Percentiles rank a stretch among this genome's conserved stretches.
These are phyloP conservation scores for Mastacembelus armatus DNA, from an alignment of 2,797 vertebrate species.

Conservation along the genomic window DNA sequence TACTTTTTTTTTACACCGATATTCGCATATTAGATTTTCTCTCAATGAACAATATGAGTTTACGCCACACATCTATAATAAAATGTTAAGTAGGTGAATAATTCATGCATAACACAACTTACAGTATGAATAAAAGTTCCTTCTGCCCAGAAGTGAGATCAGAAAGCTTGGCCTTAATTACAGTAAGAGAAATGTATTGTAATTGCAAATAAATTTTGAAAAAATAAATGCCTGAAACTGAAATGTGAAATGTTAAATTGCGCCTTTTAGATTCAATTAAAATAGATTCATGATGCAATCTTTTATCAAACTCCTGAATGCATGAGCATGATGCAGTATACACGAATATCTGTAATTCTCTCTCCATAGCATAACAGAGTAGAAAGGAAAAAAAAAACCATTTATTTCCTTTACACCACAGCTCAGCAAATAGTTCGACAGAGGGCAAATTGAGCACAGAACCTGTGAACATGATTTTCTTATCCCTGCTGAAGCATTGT, in stretches of 20 bases:
- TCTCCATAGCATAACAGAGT: conserved; percentile 5
- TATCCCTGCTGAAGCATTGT: conserved; percentile 46
- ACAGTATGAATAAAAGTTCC: conserved; percentile 3
- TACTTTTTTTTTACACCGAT: neutral
- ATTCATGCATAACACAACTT: conserved; percentile 10
- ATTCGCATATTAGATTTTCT: conserved; percentile 76
- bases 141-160: neutral
- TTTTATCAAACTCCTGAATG: conserved; percentile 32
- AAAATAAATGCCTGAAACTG: neutral
- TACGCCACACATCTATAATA: neutral
- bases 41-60: neutral
- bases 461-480: conserved; percentile 42
- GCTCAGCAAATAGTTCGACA: conserved; percentile 36
- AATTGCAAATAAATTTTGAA: conserved; percentile 8
- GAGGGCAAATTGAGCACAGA: conserved; percentile 27
- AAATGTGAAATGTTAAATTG: conserved; percentile 13
- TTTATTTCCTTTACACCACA: conserved; percentile 11
- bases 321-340: conserved; percentile 12
- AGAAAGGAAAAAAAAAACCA: neutral
- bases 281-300: conserved; percentile 21
- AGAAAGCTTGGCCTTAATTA: conserved; percentile 7
- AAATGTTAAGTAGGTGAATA: conserved; percentile 1
- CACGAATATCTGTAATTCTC: conserved; percentile 20
- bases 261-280: conserved; percentile 25
- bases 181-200: neutral